Base-by-base conservation (phyloP, 1,140 invertebrate genomes). In the Drosophila carrolli region DNA sequence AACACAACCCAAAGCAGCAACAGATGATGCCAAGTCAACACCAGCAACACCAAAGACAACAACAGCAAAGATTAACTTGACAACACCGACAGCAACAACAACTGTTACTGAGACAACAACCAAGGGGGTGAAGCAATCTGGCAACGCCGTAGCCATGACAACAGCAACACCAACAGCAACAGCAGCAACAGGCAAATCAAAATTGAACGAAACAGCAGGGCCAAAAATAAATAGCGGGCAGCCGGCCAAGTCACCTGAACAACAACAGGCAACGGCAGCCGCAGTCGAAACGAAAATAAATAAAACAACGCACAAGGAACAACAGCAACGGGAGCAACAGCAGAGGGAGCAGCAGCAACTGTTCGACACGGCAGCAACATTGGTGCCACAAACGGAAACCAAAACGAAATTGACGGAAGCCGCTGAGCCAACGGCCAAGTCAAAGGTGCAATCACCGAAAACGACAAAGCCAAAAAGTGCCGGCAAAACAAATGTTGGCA, bases 201-300 rank as follows among this genome's bases (percentile, higher is more conserved):
- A 68, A 68, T 62, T 68, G 65, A 68, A 68, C 65, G 65, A 68
- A 66, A 46, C 65, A 75, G 55, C 79, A 89, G 78, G 74, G 76
- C 81, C 85, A 80, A 91, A 91, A 92, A 92, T 91, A 91, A 89
- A 88, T 78, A 74, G 32, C 77, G 91, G 91, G 91, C 91, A 90
- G 62, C 41, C 54, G 71, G 89, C 91, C 91, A 92, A 92, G 91
- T 92, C 91, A 92, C 91, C 91, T 92, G 91, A 92, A 92, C 81
- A 84, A 90, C 80, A 88, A 83, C 74, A 85, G 54, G 58, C 78
- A 80, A 68, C 65, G 70, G 71, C 77, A 70, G 57, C 51, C 56
- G 70, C 53, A 41, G 57, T 63, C 58, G 44, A 35, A 72, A 66
- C 79, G 40, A 90, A 90, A 84, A 72, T 81, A 78, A 84, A 84